These are phyloP conservation scores for Numenius phaeopus DNA, from an alignment of 2,797 vertebrate species.

Conservation along the genomic window DNA sequence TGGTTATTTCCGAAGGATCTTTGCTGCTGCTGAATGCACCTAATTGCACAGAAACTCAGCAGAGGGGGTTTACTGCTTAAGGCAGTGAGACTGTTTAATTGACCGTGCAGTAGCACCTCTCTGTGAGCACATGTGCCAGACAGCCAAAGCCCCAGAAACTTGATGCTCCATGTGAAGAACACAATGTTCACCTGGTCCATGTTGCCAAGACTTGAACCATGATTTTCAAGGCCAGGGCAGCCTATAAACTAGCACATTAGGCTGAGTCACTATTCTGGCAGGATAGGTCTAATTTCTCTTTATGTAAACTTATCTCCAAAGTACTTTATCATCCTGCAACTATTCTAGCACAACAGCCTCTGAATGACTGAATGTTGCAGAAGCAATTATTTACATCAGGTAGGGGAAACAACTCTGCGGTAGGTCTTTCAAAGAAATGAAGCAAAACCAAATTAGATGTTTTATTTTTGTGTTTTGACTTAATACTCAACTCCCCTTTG, in stretches of 20 bases:
- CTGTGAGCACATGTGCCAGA: not conserved
- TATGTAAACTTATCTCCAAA: conserved; percentile 27
- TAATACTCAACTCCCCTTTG: not conserved
- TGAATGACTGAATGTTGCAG: not conserved
- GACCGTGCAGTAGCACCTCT: not conserved
- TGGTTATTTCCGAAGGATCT: not conserved
- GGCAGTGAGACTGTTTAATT: not conserved
- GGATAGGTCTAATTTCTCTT: conserved; percentile 6
- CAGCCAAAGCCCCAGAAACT: conserved; percentile 12
- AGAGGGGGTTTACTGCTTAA: not conserved
- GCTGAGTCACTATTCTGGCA: conserved; percentile 69
- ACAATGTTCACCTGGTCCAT: conserved; percentile 44
- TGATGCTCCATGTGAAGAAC: conserved; percentile 34
- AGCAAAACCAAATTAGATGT: not conserved
- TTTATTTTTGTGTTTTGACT: conserved; percentile 43
- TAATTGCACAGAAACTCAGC: not conserved
- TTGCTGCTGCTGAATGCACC: not conserved
- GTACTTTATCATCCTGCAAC: conserved; percentile 40
- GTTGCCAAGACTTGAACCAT: not conserved
- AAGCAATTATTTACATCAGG: conserved; percentile 37
- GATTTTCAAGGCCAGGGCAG: conserved; percentile 4
- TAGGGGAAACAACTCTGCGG: conserved; percentile 9
- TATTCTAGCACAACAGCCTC: not conserved
- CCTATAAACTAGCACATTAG: conserved; percentile 28
- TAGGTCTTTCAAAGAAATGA: conserved; percentile 25